These are phyloP conservation scores for Tyrophagus putrescentiae DNA, from an alignment of 1,140 invertebrate genomes.

Conservation along the genomic window DNA sequence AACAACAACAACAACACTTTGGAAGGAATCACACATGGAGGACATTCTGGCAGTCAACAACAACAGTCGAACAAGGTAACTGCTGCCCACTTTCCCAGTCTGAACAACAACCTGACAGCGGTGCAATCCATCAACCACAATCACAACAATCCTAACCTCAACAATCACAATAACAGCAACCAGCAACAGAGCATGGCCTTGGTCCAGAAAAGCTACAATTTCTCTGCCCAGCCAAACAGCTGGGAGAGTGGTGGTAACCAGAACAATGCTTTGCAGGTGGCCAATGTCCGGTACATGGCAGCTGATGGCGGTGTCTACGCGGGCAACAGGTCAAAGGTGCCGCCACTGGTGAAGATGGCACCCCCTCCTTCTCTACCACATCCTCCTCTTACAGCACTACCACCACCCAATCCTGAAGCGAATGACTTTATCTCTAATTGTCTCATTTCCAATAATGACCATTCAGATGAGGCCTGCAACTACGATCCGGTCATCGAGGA, in stretches of 20 bases:
- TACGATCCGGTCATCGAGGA: slow-evolving; percentile 7
- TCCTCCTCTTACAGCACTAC: too few relatives aligned
- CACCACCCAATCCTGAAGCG: not conserved
- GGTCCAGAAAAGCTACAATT: too few relatives aligned
- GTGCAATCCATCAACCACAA: not conserved
- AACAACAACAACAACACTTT: not conserved
- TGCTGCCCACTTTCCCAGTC: not conserved
- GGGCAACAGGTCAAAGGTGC: too few relatives aligned
- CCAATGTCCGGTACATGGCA: too few relatives aligned
- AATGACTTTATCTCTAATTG: slow-evolving; percentile 4
- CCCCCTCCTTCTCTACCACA: too few relatives aligned
- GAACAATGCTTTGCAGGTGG: too few relatives aligned
- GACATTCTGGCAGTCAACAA: not conserved
- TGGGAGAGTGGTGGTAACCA: too few relatives aligned
- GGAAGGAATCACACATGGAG: not conserved
- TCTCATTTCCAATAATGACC: slow-evolving; percentile 4
- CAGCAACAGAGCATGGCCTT: not conserved
- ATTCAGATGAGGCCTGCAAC: not conserved
- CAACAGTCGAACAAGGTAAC: not conserved
- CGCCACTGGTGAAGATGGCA: not conserved
- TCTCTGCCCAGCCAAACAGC: too few relatives aligned
- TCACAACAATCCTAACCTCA: not conserved
- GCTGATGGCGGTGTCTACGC: too few relatives aligned
- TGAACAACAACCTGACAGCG: not conserved
- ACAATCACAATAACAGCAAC: not conserved